Conservation (phyloP, 2,797 vertebrate species). For the Menidia menidia region DNA sequence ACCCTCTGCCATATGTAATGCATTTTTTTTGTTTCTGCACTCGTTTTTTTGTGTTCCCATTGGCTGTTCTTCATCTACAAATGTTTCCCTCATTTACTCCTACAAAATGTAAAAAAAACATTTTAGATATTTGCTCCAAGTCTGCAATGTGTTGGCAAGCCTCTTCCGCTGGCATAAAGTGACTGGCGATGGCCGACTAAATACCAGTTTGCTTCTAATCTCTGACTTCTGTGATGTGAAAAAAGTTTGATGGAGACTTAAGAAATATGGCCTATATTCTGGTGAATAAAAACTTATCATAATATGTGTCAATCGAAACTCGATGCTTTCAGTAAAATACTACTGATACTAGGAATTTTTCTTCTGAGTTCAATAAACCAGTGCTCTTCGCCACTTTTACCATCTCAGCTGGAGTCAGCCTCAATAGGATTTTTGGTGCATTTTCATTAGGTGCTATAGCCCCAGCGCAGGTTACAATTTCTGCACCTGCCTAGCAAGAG, state of each 20-base stretch:
- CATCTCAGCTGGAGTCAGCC: too few relatives aligned
- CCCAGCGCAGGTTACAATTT: too few relatives aligned
- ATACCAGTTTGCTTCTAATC: neutral
- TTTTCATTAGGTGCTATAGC: too few relatives aligned
- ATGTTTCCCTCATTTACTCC: neutral
- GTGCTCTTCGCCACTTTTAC: too few relatives aligned
- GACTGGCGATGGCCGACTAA: neutral
- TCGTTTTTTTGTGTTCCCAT: neutral
- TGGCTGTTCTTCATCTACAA: neutral
- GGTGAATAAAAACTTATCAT: neutral
- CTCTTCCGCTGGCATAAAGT: neutral
- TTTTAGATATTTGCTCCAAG: neutral
- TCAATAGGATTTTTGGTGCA: too few relatives aligned
- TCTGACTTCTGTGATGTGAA: too few relatives aligned
- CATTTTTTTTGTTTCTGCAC: neutral
- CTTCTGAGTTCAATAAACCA: too few relatives aligned
- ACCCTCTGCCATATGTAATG: too few relatives aligned
- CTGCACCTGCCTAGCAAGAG: too few relatives aligned
- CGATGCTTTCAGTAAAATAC: neutral
- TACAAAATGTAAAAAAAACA: neutral
- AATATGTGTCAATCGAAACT: neutral
- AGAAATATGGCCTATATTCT: neutral
- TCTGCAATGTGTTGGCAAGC: neutral
- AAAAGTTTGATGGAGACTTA: neutral
- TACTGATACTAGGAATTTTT: neutral